A percentile compares a stretch with the other conserved stretches of the same genome.
Conservation (phyloP, 2,888 invertebrate genomes). For the Pilophorus perplexus region DNA sequence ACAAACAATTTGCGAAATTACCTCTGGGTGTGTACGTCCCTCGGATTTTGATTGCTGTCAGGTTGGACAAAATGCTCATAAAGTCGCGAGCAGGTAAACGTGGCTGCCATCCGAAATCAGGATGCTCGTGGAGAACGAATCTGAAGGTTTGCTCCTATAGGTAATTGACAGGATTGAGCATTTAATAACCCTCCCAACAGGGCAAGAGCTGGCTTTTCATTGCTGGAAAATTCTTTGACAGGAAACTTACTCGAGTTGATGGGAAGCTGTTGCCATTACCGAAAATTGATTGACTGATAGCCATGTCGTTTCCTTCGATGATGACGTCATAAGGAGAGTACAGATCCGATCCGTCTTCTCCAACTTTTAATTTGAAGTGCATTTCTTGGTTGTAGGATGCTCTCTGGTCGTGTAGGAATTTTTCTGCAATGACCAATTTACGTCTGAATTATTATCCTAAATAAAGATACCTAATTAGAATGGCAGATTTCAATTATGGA, state of each 20-base stretch:
- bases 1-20: too few species aligned
- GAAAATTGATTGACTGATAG: conserved; percentile 85
- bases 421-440: conserved; percentile 59
- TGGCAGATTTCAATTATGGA: too few species aligned
- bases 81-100: conserved; percentile 81
- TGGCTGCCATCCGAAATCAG: conserved; percentile 92
- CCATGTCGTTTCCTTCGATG: conserved; percentile 79
- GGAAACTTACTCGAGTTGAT: conserved; percentile 59
- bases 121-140: conserved; percentile 89
- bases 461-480: too few species aligned
- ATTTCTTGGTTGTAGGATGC: conserved; percentile 92
- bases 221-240: not conserved
- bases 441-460: too few species aligned
- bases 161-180: not conserved
- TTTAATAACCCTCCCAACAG: not conserved
- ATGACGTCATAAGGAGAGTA: conserved; percentile 85
- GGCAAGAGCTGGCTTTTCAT: not conserved
- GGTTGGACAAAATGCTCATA: conserved; percentile 86
- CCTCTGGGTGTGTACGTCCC: conserved; percentile 85
- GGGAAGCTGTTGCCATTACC: conserved; percentile 87
- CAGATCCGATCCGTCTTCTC: conserved; percentile 70
- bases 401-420: conserved; percentile 85
- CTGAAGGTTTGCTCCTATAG: conserved; percentile 68
- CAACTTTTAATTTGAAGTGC: conserved; percentile 82
- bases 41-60: conserved; percentile 90